Conservation (phyloP, 2,888 invertebrate genomes). For the Flabesymbios commensalis region DNA sequence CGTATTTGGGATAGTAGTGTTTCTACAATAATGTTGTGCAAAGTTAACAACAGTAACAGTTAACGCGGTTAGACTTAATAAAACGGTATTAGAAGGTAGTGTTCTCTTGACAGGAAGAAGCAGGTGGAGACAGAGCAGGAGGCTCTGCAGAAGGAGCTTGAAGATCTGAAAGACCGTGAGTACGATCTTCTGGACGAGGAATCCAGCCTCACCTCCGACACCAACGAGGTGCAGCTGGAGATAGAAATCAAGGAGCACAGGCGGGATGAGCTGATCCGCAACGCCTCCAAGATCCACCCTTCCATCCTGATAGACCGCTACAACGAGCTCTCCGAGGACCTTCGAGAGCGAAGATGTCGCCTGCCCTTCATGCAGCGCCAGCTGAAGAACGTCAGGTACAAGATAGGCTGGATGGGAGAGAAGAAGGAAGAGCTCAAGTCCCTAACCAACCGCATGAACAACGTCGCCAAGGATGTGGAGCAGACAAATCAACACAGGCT, state of each 20-base stretch:
- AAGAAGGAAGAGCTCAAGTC: conserved; percentile 40
- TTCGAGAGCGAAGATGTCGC: conserved; percentile 40
- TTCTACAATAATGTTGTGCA: too few species aligned
- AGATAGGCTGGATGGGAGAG: conserved; percentile 43
- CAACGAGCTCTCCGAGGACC: conserved; percentile 44
- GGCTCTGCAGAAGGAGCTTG: conserved; percentile 37
- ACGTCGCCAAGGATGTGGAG: conserved; percentile 30
- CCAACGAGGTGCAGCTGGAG: conserved; percentile 44
- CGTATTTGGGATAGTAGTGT: too few species aligned
- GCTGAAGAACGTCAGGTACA: conserved; percentile 37
- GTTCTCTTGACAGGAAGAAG: too few species aligned
- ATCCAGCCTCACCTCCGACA: conserved; percentile 30
- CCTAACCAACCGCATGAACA: conserved; percentile 33
- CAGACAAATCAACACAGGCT: conserved; percentile 3
- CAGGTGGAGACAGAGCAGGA: conserved; percentile 44
- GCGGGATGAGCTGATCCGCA: conserved; percentile 27
- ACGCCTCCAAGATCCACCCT: conserved; percentile 11
- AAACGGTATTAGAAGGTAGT: too few species aligned
- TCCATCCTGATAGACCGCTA: conserved; percentile 38
- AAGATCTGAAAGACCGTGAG: conserved; percentile 40
- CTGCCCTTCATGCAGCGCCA: conserved; percentile 43
- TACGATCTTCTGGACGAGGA: conserved; percentile 27
- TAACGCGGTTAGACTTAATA: too few species aligned
- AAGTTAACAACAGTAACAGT: too few species aligned
- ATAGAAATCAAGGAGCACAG: conserved; percentile 49